Evolutionary conservation across 2,888 invertebrate species (phyloP), one percentile per base, ranked within the genome.

Genomic region (Lagria hirta): DNA sequence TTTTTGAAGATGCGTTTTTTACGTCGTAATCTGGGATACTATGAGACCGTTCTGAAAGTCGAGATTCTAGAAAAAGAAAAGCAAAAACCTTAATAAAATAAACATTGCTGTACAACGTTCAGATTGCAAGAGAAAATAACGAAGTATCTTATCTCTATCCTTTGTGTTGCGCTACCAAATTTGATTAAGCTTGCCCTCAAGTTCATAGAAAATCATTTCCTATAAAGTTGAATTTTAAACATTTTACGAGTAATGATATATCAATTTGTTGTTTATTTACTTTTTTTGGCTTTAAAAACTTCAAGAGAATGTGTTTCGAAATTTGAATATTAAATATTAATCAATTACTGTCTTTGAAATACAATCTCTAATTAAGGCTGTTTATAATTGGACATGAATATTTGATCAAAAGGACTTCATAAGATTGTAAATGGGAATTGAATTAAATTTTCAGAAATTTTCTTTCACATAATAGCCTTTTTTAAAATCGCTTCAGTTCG

Each of bases 71-170:
- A 32, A 34, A 40, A 43, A 36, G 14, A 27, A 18, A 42, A 32
- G 33, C 35, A 47, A 48, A 40, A 49, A 45, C 41, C 45, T 41
- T 42, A 45, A 49, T 49, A 49, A 49, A 49, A 49, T 49, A 49
- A 49, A 49, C 49, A 49, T 45, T 45, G 49, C 44, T 40, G 28
- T 23, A 26, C 16, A 24, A 13, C 32, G 37, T 38, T 33, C 27
- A 42, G 37, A 43, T 37, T 23, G 37, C 43, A 23, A 13, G 17
- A 34, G 42, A 37, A 47, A 47, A 47, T 43, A 47, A 47, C 43
- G 37, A 32, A 42, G 33, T 37, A 30, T 23, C 37, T 47, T 47
- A 43, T 43, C 37, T 47, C 36, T 42, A 24, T 36, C 18, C n/a
- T n/a, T n/a, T n/a, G n/a, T 24, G 15, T 40, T 35, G 24, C 24